These are phyloP conservation scores for Alauda arvensis DNA, from an alignment of 2,797 vertebrate genomes.

Conservation along the genomic window DNA sequence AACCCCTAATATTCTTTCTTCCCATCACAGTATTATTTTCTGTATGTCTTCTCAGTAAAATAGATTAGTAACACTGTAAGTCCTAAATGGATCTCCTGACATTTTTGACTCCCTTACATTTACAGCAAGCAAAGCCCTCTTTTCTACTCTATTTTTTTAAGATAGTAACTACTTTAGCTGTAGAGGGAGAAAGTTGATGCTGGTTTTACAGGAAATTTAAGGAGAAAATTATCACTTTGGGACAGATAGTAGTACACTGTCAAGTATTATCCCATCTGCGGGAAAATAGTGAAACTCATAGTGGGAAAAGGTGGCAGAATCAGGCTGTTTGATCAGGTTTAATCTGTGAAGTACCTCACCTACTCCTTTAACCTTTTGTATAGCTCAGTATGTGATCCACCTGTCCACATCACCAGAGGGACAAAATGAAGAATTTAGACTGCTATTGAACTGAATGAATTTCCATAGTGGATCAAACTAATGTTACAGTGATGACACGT, in stretches of 20 bases:
- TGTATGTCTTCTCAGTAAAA: conserved; percentile 26
- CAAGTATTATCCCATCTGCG: conserved; percentile 49
- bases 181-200: conserved; percentile 34
- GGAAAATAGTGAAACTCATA: conserved; percentile 19
- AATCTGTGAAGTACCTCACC: conserved; percentile 44
- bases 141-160: conserved; percentile 37
- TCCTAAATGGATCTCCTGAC: conserved; percentile 31
- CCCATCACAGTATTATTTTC: conserved; percentile 9
- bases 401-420: conserved; percentile 31
- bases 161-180: conserved; percentile 14
- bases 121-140: conserved; percentile 28
- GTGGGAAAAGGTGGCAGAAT: conserved; percentile 36
- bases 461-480: conserved; percentile 54
- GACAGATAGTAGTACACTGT: conserved; percentile 45
- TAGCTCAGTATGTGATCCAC: conserved; percentile 22
- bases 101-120: conserved; percentile 21
- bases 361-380: conserved; percentile 39
- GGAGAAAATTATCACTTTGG: conserved; percentile 53
- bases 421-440: conserved; percentile 44
- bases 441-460: conserved; percentile 28
- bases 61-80: conserved; percentile 16
- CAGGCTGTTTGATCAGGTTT: conserved; percentile 35
- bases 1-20: neutral
- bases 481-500: conserved; percentile 57
- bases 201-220: conserved; percentile 53